Base-by-base conservation (phyloP, 1,140 invertebrate species). In the Medauroidea extradentata region DNA sequence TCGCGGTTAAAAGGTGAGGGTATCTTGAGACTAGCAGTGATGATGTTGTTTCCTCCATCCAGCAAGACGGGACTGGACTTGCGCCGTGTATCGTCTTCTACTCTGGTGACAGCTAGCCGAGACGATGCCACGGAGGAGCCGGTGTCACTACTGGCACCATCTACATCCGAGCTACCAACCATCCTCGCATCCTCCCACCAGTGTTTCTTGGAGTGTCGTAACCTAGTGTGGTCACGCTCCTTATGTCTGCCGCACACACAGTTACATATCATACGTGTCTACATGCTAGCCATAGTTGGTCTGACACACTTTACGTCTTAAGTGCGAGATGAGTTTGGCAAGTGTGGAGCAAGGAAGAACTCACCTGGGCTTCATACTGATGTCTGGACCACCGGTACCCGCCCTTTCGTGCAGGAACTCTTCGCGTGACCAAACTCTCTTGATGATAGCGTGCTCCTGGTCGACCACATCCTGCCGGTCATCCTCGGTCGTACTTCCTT, bases 1-100 rank as follows among this genome's bases (percentile, higher is more conserved):
- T 86, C 82, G 52, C 84, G 70, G 61, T 79, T 81, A 16, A 81
- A 68, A 62, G 81, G 75, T 75, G 85, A 76, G 1, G 88, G 86
- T 70, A 92, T 89, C 60, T 87, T 89, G 3, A 93, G 78, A 64
- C 86, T 90, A 0, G 89, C 90, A 1, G 87, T 90, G 62, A 93
- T 89, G 3, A 91, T 84, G 67, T 85, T 84, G 21, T 11, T 16
- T 14, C 38, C 39, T 11, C 8, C 25, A 11, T 51, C 49, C 19
- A 41, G 42, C 14, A 54, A 9, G 8, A 43, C 1, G 0, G 53
- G 53, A 23, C 19, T 24, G 9, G 34, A 42, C 34, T 54, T 34
- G 38, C 56, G 48, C 27, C 43, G 29, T 0, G 48, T 29, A 18
- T n/a, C 41, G 23, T 46, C 42, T n/a, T 18, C n/a, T 19, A 48